phyloP scores from a whole-genome alignment of 1,140 invertebrate species.

The Galleria mellonella region DNA sequence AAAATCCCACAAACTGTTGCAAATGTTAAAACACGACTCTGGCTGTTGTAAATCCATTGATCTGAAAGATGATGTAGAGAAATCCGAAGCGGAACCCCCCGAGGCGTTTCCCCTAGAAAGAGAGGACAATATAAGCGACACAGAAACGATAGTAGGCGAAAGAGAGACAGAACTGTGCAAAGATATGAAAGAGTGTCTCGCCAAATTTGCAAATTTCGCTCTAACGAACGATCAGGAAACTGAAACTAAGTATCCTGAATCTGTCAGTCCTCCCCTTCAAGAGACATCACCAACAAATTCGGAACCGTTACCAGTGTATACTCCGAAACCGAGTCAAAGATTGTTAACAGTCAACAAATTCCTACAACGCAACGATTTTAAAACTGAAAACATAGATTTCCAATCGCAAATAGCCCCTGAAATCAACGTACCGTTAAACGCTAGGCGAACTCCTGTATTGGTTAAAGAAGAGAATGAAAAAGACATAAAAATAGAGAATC shows the following conservation, averaged over 20 bases:
- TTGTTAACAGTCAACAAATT: conserved; percentile 48
- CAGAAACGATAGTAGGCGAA: conserved; percentile 58
- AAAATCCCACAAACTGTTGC: conserved; percentile 52
- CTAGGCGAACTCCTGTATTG: conserved; percentile 17
- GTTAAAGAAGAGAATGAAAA: conserved; percentile 23
- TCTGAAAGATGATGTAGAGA: not conserved
- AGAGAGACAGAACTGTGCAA: conserved; percentile 50
- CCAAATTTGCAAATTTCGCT: conserved; percentile 56
- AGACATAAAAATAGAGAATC: conserved; percentile 9
- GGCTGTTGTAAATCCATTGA: conserved; percentile 17
- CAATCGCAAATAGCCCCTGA: conserved; percentile 22
- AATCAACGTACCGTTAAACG: conserved; percentile 31
- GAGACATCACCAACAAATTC: conserved; percentile 56
- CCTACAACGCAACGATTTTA: conserved; percentile 21
- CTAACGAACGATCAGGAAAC: conserved; percentile 31
- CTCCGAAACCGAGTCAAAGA: conserved; percentile 39
- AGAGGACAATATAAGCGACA: conserved; percentile 50
- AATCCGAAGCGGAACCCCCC: conserved; percentile 44
- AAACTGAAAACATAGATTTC: conserved; percentile 24
- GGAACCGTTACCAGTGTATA: conserved; percentile 45
- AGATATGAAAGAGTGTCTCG: conserved; percentile 60
- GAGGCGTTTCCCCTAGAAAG: conserved; percentile 53
- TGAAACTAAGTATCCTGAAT: conserved; percentile 38
- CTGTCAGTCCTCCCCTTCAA: conserved; percentile 56
- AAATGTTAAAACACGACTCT: conserved; percentile 50